phyloP scores from a whole-genome alignment of 2,888 invertebrate species.

The Drosophila maculinotata region DNA sequence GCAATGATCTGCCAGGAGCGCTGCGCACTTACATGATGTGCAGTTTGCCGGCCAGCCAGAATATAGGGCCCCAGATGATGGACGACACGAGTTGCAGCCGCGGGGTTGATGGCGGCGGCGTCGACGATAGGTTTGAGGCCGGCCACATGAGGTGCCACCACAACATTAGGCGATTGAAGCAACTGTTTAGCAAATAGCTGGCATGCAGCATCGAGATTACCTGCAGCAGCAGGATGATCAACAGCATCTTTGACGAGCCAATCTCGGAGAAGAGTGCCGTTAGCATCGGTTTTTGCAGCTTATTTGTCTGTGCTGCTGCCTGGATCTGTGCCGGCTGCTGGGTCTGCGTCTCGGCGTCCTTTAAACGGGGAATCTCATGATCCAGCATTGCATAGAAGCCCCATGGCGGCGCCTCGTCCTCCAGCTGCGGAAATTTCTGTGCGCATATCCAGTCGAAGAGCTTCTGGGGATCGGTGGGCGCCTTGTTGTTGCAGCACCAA shows the following conservation, averaged over 20 bases:
- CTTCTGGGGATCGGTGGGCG: slow-evolving; percentile 8
- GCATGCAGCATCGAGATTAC: slow-evolving; percentile 5
- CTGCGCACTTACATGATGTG: slow-evolving; percentile 14
- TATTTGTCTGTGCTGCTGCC: background rate
- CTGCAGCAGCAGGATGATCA: slow-evolving; percentile 10
- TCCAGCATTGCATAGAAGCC: slow-evolving; percentile 34
- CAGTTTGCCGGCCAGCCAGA: too few relatives aligned
- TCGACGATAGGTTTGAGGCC: too few relatives aligned
- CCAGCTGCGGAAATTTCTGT: slow-evolving; percentile 21
- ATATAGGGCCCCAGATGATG: slow-evolving; percentile 15
- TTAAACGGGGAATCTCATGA: background rate
- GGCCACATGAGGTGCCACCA: background rate
- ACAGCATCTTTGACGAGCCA: slow-evolving; percentile 16
- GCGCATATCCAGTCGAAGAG: slow-evolving; percentile 24
- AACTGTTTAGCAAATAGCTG: slow-evolving; percentile 6
- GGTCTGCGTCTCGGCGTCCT: too few relatives aligned
- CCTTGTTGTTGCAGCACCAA: background rate
- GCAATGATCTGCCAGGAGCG: slow-evolving; percentile 18
- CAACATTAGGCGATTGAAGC: background rate
- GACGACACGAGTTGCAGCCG: too few relatives aligned
- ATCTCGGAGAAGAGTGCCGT: too few relatives aligned
- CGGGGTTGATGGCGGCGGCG: slow-evolving; percentile 1
- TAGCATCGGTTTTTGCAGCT: too few relatives aligned
- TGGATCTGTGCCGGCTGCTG: background rate
- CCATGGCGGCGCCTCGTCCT: slow-evolving; percentile 47